Conservation (phyloP, 2,797 vertebrate species). For the Danio aesculapii region DNA sequence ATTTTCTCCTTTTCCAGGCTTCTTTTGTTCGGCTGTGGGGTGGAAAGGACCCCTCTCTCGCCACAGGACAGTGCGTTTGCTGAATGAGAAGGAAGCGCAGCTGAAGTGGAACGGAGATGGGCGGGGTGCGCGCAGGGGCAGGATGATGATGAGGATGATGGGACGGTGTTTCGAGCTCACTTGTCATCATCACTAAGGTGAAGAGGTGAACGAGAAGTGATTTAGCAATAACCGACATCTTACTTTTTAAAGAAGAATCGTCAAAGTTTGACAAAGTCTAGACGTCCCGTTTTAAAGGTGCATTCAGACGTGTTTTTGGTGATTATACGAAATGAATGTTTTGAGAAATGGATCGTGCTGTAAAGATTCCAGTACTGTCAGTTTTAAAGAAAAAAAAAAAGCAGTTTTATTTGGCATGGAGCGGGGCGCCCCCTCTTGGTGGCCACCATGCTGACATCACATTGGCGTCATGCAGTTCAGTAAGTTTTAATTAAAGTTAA, state of each 20-base stretch:
- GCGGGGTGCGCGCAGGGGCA: constrained; percentile 55
- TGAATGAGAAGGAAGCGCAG: constrained; percentile 59
- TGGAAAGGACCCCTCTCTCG: constrained; percentile 56
- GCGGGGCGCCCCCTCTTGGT: constrained; percentile 10
- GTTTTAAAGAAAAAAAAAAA: not conserved
- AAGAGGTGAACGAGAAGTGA: constrained; percentile 2
- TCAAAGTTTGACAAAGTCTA: not conserved
- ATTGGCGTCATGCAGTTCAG: not conserved
- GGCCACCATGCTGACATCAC: not conserved
- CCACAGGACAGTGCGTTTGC: constrained; percentile 59
- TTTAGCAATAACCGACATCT: constrained; percentile 16
- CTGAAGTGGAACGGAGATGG: constrained; percentile 62
- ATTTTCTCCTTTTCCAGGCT: constrained; percentile 41
- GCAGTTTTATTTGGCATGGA: not conserved
- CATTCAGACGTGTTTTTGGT: not conserved
- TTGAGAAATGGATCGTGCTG: not conserved
- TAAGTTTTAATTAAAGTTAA: too few relatives aligned
- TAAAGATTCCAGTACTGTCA: constrained; percentile 1
- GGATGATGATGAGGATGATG: constrained; percentile 37
- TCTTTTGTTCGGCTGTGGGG: constrained; percentile 55
- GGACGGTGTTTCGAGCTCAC: constrained; percentile 44
- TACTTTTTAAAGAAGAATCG: not conserved
- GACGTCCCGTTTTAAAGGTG: not conserved
- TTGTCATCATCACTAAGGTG: constrained; percentile 50
- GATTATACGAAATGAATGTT: not conserved